A percentile compares a stretch with the other conserved stretches of the same genome.
phyloP scores from a whole-genome alignment of 64 coral and sea anemone species.

The Dendrophyllia cribrosa region DNA sequence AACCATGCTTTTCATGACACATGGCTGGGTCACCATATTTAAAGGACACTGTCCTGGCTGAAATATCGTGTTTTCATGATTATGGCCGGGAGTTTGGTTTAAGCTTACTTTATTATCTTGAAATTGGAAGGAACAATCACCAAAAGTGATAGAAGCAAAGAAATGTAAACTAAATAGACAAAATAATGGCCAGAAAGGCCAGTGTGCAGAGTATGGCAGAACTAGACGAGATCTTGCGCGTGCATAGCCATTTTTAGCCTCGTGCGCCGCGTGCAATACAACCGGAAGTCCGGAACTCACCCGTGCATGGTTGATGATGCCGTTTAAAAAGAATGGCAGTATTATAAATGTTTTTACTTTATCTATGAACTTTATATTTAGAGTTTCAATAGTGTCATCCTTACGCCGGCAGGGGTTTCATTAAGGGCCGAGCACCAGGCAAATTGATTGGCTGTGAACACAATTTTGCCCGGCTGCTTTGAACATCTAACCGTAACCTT shows the following conservation, averaged over 20 bases:
- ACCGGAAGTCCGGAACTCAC: neutral
- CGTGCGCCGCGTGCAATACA: neutral
- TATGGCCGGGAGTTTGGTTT: no score
- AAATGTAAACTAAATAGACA: no score
- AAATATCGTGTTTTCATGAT: no score
- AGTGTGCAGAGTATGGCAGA: neutral
- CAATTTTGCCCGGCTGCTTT: constrained; percentile 14
- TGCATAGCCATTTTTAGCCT: neutral
- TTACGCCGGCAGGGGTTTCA: constrained; percentile 15
- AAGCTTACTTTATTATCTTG: no score
- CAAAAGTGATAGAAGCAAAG: no score
- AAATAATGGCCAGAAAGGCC: no score
- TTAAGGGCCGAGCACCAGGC: constrained; percentile 52
- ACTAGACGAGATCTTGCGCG: neutral
- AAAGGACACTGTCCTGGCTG: no score
- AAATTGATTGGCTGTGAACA: constrained; percentile 42
- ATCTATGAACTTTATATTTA: neutral
- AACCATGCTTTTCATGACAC: no score
- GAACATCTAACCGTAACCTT: no score
- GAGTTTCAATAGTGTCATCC: neutral
- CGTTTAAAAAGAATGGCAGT: neutral
- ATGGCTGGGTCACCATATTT: no score
- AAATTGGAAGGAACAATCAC: no score
- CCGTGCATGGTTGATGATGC: neutral
- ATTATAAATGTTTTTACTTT: neutral